Percentiles rank a stretch among this genome's conserved stretches.
Evolutionary conservation across 1,140 invertebrate species (phyloP).

Genomic region (Drosophila gunungcola): DNA sequence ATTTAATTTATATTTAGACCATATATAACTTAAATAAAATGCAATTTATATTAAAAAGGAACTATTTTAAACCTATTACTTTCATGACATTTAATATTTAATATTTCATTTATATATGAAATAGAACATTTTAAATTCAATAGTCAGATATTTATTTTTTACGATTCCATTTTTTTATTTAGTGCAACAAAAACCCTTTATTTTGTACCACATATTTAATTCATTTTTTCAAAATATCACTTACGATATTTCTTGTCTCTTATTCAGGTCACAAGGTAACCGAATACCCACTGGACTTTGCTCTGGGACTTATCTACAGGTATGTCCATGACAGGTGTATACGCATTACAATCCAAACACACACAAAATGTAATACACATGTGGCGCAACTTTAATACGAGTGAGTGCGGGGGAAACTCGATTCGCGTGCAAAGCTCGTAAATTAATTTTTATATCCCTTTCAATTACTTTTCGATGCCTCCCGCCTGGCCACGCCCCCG

Average conservation of each 20-base stretch:
- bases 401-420: background rate
- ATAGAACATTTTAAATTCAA: no score
- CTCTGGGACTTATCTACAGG: background rate
- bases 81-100: no score
- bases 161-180: background rate
- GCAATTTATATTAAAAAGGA: no score
- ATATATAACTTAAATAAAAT: no score
- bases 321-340: constrained; percentile 9
- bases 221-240: background rate
- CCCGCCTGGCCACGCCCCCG: background rate
- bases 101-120: no score
- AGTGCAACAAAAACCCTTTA: background rate
- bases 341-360: constrained; percentile 2
- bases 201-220: background rate
- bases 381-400: constrained; percentile 1
- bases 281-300: background rate
- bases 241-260: background rate
- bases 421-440: constrained; percentile 59
- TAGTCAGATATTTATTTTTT: background rate
- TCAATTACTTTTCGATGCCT: constrained; percentile 62
- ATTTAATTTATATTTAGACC: no score
- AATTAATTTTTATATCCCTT: constrained; percentile 72
- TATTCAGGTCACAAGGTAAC: background rate
- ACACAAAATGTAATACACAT: background rate
- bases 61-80: no score